These are phyloP conservation scores for Charanyca ferruginea DNA, from an alignment of 2,888 invertebrate genomes.

Conservation along the genomic window DNA sequence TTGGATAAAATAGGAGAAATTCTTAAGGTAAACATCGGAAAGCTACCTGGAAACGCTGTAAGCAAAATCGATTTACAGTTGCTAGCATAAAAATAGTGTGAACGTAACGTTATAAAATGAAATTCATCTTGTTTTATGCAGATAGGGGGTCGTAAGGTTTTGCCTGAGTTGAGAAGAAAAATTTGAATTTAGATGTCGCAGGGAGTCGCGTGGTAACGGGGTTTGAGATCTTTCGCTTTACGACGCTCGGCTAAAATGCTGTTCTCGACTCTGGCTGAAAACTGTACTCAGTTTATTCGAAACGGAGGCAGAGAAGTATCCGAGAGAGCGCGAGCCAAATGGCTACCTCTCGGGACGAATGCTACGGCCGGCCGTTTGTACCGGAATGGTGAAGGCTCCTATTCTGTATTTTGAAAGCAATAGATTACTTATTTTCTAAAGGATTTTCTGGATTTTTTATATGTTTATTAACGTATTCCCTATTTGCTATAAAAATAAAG, in stretches of 20 bases:
- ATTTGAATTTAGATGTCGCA: constrained; percentile 89
- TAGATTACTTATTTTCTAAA: constrained; percentile 4
- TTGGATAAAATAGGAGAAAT: constrained; percentile 32
- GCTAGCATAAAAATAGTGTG: constrained; percentile 74
- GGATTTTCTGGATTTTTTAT: neutral
- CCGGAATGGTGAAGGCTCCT: constrained; percentile 76
- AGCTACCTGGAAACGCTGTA: constrained; percentile 55
- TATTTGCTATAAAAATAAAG: neutral
- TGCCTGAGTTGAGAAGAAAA: constrained; percentile 79
- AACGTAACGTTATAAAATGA: constrained; percentile 81
- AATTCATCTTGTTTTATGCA: constrained; percentile 85
- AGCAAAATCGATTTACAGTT: constrained; percentile 69
- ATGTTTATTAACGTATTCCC: no score
- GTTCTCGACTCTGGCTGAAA: constrained; percentile 84
- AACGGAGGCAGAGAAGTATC: constrained; percentile 84
- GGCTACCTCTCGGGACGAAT: constrained; percentile 85
- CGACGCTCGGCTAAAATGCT: constrained; percentile 87
- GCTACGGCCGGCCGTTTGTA: constrained; percentile 85
- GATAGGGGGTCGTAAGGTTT: constrained; percentile 80
- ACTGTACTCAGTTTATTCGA: constrained; percentile 86
- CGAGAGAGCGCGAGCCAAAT: constrained; percentile 84
- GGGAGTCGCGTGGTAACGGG: constrained; percentile 81
- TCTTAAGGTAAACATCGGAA: constrained; percentile 40
- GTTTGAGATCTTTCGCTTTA: constrained; percentile 84
- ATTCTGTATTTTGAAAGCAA: constrained; percentile 74